These are phyloP conservation scores for Perca fluviatilis DNA, from an alignment of 2,113 vertebrate genomes.

Conservation along the genomic window DNA sequence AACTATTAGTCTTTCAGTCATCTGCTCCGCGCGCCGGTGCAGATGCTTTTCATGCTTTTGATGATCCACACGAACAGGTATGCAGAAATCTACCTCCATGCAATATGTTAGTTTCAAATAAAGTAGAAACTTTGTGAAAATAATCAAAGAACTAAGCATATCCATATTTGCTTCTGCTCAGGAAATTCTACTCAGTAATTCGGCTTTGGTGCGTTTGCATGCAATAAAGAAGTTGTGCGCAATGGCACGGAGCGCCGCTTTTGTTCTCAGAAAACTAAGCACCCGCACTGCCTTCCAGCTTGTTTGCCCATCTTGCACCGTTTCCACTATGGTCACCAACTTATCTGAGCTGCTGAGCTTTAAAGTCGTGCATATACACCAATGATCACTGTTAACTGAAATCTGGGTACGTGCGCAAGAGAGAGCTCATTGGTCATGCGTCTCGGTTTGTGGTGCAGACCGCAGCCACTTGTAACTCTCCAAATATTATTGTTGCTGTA, in stretches of 20 bases:
- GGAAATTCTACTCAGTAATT: constrained; percentile 26
- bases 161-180: constrained; percentile 75
- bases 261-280: constrained; percentile 49
- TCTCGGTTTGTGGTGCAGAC: constrained; percentile 53
- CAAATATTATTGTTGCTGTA: constrained; percentile 75
- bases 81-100: constrained; percentile 86
- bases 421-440: constrained; percentile 73
- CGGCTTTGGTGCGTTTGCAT: constrained; percentile 13
- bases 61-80: constrained; percentile 86
- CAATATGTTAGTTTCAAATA: constrained; percentile 58
- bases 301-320: constrained; percentile 54
- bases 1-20: constrained; percentile 73
- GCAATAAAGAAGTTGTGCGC: constrained; percentile 41
- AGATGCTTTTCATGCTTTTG: constrained; percentile 80
- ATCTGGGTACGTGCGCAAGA: constrained; percentile 61
- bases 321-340: constrained; percentile 43
- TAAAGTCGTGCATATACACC: constrained; percentile 64
- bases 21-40: constrained; percentile 64
- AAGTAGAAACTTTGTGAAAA: constrained; percentile 65
- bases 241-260: constrained; percentile 43
- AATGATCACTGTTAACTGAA: constrained; percentile 48
- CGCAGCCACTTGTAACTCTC: constrained; percentile 79
- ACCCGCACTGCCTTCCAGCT: constrained; percentile 15
- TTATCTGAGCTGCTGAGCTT: constrained; percentile 65
- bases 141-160: constrained; percentile 27